Percentiles rank a stretch among this genome's conserved stretches.
Conservation (phyloP, 2,113 vertebrate species). For the Eclectus roratus region DNA sequence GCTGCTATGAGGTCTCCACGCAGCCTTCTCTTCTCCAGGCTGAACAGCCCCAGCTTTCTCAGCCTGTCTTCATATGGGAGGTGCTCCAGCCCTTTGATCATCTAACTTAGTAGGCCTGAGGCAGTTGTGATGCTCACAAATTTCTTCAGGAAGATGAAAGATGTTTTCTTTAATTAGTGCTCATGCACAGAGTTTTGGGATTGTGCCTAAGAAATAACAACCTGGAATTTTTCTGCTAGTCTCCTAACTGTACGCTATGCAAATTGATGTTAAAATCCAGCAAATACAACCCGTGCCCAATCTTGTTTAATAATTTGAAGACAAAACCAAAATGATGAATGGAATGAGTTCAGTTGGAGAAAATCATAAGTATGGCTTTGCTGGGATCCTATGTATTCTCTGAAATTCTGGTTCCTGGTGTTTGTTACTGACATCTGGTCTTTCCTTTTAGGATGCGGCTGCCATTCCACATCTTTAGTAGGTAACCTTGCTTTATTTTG, state of each 20-base stretch:
- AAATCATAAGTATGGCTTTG: not conserved
- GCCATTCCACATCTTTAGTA: not conserved
- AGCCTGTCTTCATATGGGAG: no score
- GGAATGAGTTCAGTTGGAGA: not conserved
- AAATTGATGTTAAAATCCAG: not conserved
- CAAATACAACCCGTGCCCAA: not conserved
- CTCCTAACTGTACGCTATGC: rapidly evolving
- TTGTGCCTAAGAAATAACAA: not conserved
- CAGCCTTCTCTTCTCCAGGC: no score
- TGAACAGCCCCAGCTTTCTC: no score
- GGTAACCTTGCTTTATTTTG: not conserved
- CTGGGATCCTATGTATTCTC: not conserved
- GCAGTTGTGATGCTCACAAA: not conserved
- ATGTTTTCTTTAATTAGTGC: not conserved
- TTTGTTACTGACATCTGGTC: not conserved
- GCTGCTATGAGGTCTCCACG: no score
- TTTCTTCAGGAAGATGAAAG: not conserved
- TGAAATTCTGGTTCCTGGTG: not conserved
- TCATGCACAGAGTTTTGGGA: not conserved
- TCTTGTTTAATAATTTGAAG: not conserved
- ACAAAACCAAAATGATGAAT: not conserved
- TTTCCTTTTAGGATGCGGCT: not conserved
- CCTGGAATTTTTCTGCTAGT: not conserved
- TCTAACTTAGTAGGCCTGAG: not conserved
- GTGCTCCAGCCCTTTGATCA: not conserved